These are phyloP conservation scores for Lacerta bilineata DNA, from an alignment of 2,797 vertebrate species.

Conservation along the genomic window DNA sequence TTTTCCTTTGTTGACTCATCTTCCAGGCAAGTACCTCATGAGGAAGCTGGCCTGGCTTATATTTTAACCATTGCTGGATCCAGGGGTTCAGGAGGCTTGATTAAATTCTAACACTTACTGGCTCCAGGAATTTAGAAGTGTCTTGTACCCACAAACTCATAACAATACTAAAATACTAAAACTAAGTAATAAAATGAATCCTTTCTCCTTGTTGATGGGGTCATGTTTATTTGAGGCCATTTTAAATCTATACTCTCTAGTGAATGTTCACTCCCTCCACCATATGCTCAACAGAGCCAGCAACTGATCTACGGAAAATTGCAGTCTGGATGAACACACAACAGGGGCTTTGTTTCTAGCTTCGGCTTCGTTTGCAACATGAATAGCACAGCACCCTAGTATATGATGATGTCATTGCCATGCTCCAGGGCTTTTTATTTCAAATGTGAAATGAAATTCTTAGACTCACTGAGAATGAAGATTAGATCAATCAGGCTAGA, in stretches of 20 bases:
- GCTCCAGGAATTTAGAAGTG: too few relatives aligned
- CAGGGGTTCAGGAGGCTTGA: too few relatives aligned
- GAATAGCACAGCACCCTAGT: background rate
- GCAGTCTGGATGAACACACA: background rate
- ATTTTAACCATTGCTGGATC: too few relatives aligned
- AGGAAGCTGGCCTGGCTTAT: too few relatives aligned
- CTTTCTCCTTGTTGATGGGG: rapidly evolving
- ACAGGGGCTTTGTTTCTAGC: too few relatives aligned
- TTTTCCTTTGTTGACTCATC: too few relatives aligned
- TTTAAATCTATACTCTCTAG: background rate
- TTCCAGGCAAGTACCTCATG: too few relatives aligned
- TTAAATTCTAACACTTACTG: too few relatives aligned
- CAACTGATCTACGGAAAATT: background rate
- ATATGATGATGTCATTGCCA: background rate
- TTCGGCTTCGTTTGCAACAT: background rate
- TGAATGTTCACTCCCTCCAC: background rate
- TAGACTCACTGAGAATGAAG: too few relatives aligned
- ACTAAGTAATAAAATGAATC: background rate
- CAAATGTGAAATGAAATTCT: background rate
- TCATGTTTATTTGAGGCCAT: rapidly evolving
- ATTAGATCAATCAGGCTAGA: too few relatives aligned
- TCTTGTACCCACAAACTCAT: too few relatives aligned
- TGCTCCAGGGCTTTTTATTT: background rate
- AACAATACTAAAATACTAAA: background rate
- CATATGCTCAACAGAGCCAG: background rate